A percentile compares a stretch with the other conserved stretches of the same genome.
phyloP scores from a whole-genome alignment of 2,888 invertebrate species.

The Endotricha flammealis region DNA sequence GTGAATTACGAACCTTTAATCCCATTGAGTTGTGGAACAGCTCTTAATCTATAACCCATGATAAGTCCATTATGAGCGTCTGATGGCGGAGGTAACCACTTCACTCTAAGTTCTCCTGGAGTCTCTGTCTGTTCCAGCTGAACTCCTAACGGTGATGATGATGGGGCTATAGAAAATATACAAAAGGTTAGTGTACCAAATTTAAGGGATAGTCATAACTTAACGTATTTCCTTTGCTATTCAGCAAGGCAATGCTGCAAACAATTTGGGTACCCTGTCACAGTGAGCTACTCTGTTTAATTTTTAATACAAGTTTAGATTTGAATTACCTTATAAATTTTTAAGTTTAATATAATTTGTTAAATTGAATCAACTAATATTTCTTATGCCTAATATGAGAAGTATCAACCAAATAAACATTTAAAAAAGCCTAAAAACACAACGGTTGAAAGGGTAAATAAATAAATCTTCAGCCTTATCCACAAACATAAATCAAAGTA shows the following conservation, averaged over 20 bases:
- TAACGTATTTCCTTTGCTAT: no score
- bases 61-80: slow-evolving; percentile 68
- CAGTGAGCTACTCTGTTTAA: no score
- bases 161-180: slow-evolving; percentile 43
- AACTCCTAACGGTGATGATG: slow-evolving; percentile 64
- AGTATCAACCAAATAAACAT: background rate
- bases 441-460: no score
- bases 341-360: no score
- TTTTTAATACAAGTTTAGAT: no score
- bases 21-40: slow-evolving; percentile 60
- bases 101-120: slow-evolving; percentile 63
- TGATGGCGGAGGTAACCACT: slow-evolving; percentile 67
- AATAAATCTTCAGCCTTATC: background rate
- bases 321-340: no score
- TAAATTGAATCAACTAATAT: no score
- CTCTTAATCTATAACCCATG: slow-evolving; percentile 58
- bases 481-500: no score
- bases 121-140: slow-evolving; percentile 64
- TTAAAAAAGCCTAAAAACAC: background rate
- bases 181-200: no score
- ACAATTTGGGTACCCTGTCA: no score
- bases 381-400: background rate
- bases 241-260: no score
- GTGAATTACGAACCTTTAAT: slow-evolving; percentile 43
- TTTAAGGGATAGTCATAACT: no score